Evolutionary conservation across 2,113 vertebrate species (phyloP).

Genomic region (Sebastes schlegelii): DNA sequence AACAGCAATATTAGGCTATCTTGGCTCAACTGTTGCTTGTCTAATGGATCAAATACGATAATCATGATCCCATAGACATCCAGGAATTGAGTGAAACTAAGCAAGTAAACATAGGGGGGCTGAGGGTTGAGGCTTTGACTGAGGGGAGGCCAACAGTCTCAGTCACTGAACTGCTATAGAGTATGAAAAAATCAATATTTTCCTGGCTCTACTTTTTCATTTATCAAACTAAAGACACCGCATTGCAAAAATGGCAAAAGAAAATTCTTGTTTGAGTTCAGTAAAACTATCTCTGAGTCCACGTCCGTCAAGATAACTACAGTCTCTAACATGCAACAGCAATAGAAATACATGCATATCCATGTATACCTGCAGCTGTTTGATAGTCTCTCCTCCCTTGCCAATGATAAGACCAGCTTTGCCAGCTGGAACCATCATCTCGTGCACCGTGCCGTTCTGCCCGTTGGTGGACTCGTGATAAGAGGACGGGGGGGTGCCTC

Average conservation of each 20-base stretch:
- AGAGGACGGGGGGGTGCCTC: slow-evolving; percentile 86
- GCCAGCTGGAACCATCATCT: slow-evolving; percentile 56
- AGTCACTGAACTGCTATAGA: slow-evolving; percentile 11
- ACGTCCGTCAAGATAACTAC: background rate
- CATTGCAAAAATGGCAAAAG: background rate
- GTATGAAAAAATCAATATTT: slow-evolving; percentile 28
- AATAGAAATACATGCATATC: background rate
- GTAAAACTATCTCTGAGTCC: background rate
- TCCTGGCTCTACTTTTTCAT: slow-evolving; percentile 79
- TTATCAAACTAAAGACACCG: background rate
- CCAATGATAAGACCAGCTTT: slow-evolving; percentile 54
- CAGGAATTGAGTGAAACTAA: too few relatives aligned
- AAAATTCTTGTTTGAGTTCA: background rate
- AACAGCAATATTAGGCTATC: too few relatives aligned
- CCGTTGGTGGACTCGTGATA: slow-evolving; percentile 68
- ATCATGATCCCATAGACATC: too few relatives aligned
- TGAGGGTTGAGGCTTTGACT: too few relatives aligned
- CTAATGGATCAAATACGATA: too few relatives aligned
- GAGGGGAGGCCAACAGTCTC: too few relatives aligned
- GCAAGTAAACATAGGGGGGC: too few relatives aligned
- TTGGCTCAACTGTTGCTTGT: too few relatives aligned
- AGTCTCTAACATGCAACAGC: background rate
- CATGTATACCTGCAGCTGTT: slow-evolving; percentile 44
- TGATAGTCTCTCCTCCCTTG: slow-evolving; percentile 55
- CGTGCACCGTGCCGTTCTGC: slow-evolving; percentile 37